phyloP scores from a whole-genome alignment of 2,797 vertebrate species.

The Falco rusticolus region DNA sequence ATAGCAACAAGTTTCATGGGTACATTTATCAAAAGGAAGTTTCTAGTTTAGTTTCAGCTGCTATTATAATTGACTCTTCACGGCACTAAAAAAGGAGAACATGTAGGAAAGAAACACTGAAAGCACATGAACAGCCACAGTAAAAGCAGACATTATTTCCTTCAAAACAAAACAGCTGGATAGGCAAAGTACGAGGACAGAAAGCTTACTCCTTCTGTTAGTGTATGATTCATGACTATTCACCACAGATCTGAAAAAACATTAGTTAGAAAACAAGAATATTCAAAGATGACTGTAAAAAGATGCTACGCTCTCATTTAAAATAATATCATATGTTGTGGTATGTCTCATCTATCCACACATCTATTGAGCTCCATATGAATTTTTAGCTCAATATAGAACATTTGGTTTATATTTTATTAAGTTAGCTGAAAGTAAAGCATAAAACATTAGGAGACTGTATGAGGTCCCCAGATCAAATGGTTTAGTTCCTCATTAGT shows the following conservation, averaged over 20 bases:
- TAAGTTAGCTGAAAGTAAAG: neutral
- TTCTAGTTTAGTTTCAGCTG: neutral
- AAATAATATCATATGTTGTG: neutral
- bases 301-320: neutral
- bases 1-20: neutral
- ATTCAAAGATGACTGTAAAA: neutral
- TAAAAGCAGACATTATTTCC: neutral
- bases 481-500: neutral
- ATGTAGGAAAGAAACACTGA: neutral
- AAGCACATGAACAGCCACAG: neutral
- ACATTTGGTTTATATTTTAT: neutral
- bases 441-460: neutral
- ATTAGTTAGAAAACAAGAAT: neutral
- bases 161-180: neutral
- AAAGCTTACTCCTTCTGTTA: neutral
- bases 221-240: neutral
- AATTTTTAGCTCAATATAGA: neutral
- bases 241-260: neutral
- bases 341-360: neutral
- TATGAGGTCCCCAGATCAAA: neutral
- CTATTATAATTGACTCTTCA: neutral
- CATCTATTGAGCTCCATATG: neutral
- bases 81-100: neutral
- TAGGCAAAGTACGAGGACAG: neutral
- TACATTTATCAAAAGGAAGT: neutral